phyloP scores from a whole-genome alignment of 2,888 invertebrate species.

The Aspidiotus destructor region DNA sequence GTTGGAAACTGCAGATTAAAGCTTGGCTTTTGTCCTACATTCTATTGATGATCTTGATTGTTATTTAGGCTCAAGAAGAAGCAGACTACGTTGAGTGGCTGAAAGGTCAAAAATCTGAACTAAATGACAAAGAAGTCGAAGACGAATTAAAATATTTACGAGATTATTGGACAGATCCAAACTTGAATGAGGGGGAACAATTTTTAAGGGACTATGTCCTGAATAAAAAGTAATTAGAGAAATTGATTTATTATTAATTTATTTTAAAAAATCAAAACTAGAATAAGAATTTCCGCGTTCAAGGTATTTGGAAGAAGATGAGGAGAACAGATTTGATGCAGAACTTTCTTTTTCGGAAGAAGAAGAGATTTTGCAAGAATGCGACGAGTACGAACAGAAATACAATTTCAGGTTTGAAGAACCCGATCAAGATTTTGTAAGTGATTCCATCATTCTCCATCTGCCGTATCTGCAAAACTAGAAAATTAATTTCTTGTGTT shows the following conservation, averaged over 20 bases:
- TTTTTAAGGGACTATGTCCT: constrained; percentile 88
- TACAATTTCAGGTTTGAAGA: constrained; percentile 96
- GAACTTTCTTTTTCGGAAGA: constrained; percentile 61
- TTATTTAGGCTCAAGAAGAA: constrained; percentile 42
- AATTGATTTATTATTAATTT: background rate
- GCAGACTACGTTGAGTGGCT: constrained; percentile 68
- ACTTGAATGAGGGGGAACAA: constrained; percentile 71
- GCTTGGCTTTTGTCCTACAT: background rate
- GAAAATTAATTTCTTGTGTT: constrained; percentile 6
- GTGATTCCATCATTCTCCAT: constrained; percentile 7
- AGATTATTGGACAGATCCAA: constrained; percentile 74
- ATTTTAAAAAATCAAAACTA: background rate
- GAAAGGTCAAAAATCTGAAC: constrained; percentile 56
- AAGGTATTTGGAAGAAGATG: constrained; percentile 47
- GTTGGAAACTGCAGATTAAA: background rate
- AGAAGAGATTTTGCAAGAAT: constrained; percentile 72
- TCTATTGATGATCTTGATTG: constrained; percentile 1
- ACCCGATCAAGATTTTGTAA: constrained; percentile 43
- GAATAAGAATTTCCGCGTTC: constrained; percentile 32
- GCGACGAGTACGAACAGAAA: constrained; percentile 85
- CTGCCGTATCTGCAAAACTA: background rate
- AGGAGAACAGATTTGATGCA: constrained; percentile 45
- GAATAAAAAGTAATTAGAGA: constrained; percentile 57
- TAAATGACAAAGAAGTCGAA: constrained; percentile 52
- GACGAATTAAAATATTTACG: constrained; percentile 62